Percentiles rank a stretch among this genome's conserved stretches.
Evolutionary conservation across 2,113 vertebrate genomes (phyloP).

Genomic region (Bucco capensis): DNA sequence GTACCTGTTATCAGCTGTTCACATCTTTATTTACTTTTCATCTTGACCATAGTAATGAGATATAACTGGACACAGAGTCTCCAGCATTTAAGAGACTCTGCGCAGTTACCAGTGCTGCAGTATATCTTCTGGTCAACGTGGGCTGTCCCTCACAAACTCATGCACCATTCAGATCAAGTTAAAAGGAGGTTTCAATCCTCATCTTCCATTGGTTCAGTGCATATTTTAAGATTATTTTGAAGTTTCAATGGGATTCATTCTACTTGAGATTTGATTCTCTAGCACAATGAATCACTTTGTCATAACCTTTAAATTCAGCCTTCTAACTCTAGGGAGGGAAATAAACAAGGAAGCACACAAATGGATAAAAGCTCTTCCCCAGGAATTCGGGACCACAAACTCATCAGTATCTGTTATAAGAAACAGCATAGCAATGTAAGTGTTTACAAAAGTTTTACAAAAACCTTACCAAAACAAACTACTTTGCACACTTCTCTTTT

Average conservation of each 20-base stretch:
- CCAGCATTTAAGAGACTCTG: not conserved
- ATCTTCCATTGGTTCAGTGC: not conserved
- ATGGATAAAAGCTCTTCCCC: not conserved
- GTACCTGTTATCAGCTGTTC: not conserved
- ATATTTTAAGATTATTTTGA: not conserved
- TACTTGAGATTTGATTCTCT: not conserved
- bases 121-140: not conserved
- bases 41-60: not conserved
- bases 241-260: not conserved
- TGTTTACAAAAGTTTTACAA: not conserved
- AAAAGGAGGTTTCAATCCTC: not conserved
- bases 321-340: not conserved
- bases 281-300: not conserved
- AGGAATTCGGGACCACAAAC: not conserved
- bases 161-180: not conserved
- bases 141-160: not conserved
- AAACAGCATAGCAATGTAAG: not conserved
- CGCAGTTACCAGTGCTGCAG: not conserved
- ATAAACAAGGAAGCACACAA: not conserved
- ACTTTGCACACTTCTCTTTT: not conserved
- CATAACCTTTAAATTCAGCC: not conserved
- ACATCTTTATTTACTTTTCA: constrained; percentile 38
- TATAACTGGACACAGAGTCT: not conserved
- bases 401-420: not conserved
- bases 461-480: not conserved